phyloP scores from a whole-genome alignment of 2,113 vertebrate species.

The Ictalurus furcatus region DNA sequence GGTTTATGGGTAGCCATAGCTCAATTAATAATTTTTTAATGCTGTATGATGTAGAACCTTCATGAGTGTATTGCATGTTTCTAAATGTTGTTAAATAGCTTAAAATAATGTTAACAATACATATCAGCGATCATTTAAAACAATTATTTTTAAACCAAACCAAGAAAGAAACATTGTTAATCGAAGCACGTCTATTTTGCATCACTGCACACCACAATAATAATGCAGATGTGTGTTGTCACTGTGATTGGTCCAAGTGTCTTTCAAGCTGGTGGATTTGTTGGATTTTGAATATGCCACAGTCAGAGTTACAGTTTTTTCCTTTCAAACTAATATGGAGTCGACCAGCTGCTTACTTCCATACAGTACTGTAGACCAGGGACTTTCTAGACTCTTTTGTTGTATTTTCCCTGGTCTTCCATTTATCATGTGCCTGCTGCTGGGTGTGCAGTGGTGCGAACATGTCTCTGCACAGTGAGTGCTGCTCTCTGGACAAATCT shows the following conservation, averaged over 20 bases:
- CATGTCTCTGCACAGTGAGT: constrained; percentile 32
- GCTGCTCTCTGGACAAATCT: constrained; percentile 43
- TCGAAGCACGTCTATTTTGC: neutral
- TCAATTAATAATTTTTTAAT: neutral
- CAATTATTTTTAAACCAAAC: neutral
- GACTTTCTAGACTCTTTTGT: neutral
- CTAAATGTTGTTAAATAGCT: neutral
- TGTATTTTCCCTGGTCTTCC: neutral
- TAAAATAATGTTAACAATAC: neutral
- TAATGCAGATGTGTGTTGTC: neutral
- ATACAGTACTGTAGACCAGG: neutral
- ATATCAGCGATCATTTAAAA: neutral
- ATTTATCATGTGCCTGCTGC: constrained; percentile 19
- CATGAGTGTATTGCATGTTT: neutral
- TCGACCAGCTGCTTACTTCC: neutral
- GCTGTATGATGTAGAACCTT: neutral
- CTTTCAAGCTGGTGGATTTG: neutral
- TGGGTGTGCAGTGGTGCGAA: constrained; percentile 21
- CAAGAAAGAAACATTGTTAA: neutral
- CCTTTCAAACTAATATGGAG: neutral
- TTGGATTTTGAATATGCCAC: neutral
- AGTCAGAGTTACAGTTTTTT: neutral
- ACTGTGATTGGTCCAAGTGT: neutral
- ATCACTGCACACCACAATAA: neutral
- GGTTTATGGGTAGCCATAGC: neutral